Percentiles rank a stretch among this genome's conserved stretches.
Evolutionary conservation across 2,113 vertebrate genomes (phyloP).

Genomic region (Struthidea cinerea): DNA sequence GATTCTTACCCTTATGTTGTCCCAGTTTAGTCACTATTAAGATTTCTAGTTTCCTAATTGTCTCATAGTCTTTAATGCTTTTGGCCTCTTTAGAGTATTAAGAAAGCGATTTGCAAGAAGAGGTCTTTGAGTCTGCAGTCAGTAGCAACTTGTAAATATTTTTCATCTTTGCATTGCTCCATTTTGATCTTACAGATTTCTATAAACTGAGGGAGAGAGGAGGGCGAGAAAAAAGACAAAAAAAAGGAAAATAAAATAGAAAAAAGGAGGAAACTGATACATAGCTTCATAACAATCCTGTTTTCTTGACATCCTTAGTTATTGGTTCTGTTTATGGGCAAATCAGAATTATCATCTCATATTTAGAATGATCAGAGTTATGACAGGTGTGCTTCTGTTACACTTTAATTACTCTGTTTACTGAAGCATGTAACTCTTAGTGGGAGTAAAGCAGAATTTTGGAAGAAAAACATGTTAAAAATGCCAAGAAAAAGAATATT

Average conservation of each 20-base stretch:
- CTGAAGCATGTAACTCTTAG: neutral
- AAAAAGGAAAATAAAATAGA: too few species aligned
- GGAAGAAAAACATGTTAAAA: neutral
- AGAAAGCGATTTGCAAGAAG: neutral
- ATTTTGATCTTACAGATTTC: neutral
- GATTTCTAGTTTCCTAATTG: neutral
- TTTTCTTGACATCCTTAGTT: neutral
- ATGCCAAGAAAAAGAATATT: neutral
- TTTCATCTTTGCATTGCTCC: neutral
- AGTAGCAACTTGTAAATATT: neutral
- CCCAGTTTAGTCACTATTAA: neutral
- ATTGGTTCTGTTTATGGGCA: neutral
- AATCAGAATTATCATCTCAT: neutral
- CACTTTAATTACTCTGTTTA: neutral
- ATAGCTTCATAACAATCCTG: neutral
- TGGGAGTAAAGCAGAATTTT: neutral
- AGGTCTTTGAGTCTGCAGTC: neutral
- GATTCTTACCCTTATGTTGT: neutral
- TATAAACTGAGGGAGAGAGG: neutral
- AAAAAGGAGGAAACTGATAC: neutral
- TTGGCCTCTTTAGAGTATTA: neutral
- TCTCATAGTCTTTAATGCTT: neutral
- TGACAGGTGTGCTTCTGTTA: neutral
- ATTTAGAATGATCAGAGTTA: neutral
- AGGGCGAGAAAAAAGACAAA: neutral